A percentile compares a stretch with the other conserved stretches of the same genome.
Conservation (phyloP, 2,888 invertebrate species). For the Drosophila longiperda region DNA sequence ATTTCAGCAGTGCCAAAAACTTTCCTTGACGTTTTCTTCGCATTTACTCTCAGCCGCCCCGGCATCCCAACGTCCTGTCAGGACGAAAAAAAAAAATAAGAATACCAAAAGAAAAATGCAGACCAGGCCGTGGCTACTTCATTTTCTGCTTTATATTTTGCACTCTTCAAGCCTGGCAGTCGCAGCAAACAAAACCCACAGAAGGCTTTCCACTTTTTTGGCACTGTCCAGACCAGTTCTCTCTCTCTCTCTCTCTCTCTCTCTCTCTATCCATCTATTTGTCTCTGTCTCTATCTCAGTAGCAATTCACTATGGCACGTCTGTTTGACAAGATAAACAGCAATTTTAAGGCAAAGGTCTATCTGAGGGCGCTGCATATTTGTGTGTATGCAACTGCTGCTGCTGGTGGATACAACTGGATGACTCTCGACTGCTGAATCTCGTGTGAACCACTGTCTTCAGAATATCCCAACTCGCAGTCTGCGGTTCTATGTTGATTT, state of each 20-base stretch:
- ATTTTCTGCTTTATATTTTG: conserved; percentile 72
- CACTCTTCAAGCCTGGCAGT: conserved; percentile 46
- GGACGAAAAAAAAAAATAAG: conserved; percentile 26
- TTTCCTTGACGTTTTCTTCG: conserved; percentile 69
- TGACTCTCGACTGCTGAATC: conserved; percentile 13
- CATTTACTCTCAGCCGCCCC: background rate
- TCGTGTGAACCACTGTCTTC: conserved; percentile 17
- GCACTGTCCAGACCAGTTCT: conserved; percentile 41
- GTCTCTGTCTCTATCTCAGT: conserved; percentile 13
- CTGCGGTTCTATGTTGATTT: conserved; percentile 14
- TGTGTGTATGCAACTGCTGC: conserved; percentile 10
- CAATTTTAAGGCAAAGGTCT: conserved; percentile 74
- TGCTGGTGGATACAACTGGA: conserved; percentile 4
- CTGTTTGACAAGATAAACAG: conserved; percentile 73
- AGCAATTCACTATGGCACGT: background rate
- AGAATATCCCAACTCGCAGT: conserved; percentile 6
- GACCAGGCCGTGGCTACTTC: conserved; percentile 61
- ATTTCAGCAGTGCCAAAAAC: conserved; percentile 69
- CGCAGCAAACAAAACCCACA: conserved; percentile 42
- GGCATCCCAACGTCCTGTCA: conserved; percentile 50
- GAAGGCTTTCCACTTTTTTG: conserved; percentile 40
- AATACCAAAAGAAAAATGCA: conserved; percentile 39
- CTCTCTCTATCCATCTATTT: background rate
- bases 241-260: background rate
- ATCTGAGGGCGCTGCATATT: conserved; percentile 21